Evolutionary conservation across 2,113 vertebrate species (phyloP).

Genomic region (Pithys albifrons): DNA sequence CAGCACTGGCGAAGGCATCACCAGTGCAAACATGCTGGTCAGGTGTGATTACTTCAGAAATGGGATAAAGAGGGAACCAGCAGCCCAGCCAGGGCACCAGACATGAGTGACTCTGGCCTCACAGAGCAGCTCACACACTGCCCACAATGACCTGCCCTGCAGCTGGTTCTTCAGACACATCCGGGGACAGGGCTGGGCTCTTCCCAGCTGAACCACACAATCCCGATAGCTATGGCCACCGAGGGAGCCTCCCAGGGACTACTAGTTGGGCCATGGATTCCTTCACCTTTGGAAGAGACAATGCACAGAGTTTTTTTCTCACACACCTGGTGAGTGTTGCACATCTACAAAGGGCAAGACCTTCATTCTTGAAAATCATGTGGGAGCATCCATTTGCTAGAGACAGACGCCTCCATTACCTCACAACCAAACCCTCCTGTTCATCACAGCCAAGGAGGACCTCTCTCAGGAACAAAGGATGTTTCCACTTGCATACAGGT

Average conservation of each 20-base stretch:
- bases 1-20: neutral
- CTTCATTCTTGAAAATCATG: fast-evolving
- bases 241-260: neutral
- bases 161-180: neutral
- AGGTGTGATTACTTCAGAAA: neutral
- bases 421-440: neutral
- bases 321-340: fast-evolving
- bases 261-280: neutral
- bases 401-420: fast-evolving
- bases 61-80: neutral
- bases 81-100: neutral
- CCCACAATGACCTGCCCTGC: neutral
- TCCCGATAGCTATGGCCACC: fast-evolving
- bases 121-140: neutral
- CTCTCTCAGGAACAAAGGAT: constrained; percentile 11
- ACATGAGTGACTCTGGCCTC: neutral
- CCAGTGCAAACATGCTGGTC: neutral
- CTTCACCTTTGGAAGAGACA: neutral
- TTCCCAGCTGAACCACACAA: fast-evolving
- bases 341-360: neutral
- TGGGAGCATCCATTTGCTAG: neutral
- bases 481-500: constrained; percentile 1
- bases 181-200: neutral
- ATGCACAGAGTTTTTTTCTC: neutral
- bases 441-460: neutral